phyloP scores from a whole-genome alignment of 2,113 vertebrate species.

The Hyperoodon ampullatus region DNA sequence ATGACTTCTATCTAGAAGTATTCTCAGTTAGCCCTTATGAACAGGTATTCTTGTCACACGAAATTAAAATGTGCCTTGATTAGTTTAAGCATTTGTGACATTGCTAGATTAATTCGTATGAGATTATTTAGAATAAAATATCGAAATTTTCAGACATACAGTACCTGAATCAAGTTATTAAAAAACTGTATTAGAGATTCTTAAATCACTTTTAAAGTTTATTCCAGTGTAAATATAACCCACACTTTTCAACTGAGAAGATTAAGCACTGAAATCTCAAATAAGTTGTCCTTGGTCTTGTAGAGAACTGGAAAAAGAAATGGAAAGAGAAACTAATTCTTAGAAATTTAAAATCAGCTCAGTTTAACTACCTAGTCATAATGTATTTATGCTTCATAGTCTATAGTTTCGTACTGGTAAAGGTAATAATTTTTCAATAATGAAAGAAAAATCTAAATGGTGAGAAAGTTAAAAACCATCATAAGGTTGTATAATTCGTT shows the following conservation, averaged over 20 bases:
- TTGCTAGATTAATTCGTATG: background rate
- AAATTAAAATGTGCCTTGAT: background rate
- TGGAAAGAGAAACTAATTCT: background rate
- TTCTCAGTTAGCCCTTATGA: background rate
- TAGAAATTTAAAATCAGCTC: background rate
- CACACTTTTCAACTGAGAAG: conserved; percentile 27
- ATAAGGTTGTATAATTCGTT: background rate
- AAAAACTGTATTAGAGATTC: background rate
- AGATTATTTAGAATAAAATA: background rate
- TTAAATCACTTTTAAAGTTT: conserved; percentile 39
- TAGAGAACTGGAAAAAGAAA: conserved; percentile 27
- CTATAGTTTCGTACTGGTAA: background rate
- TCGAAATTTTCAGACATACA: background rate
- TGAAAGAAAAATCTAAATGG: conserved; percentile 4
- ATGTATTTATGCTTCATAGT: background rate
- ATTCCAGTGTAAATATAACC: background rate
- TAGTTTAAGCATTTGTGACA: background rate
- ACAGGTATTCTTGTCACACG: background rate
- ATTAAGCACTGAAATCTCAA: conserved; percentile 32
- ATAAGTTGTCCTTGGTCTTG: conserved; percentile 24
- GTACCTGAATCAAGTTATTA: background rate
- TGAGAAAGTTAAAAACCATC: background rate
- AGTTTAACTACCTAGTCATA: background rate
- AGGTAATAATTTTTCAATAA: background rate
- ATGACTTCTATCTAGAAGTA: background rate